Percentiles rank a stretch among this genome's conserved stretches.
These are phyloP conservation scores for Myiothlypis chrysogaster DNA, from an alignment of 2,797 vertebrate species.

Conservation along the genomic window DNA sequence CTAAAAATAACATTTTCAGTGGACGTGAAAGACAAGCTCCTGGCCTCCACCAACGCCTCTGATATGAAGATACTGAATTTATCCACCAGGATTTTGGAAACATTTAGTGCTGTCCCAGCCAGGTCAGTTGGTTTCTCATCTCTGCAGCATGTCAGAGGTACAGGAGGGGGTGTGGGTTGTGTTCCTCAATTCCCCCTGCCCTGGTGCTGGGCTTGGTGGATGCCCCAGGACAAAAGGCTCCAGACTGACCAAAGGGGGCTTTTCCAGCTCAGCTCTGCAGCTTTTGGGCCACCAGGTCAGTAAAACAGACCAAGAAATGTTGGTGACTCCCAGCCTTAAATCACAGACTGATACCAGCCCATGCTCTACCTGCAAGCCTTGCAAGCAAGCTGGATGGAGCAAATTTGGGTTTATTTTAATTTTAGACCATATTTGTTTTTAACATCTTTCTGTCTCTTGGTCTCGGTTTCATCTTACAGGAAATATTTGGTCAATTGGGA, in stretches of 20 bases:
- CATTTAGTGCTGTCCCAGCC: background rate
- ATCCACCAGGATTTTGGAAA: background rate
- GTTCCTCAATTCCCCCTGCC: background rate
- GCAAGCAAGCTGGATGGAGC: background rate
- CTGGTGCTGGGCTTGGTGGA: background rate
- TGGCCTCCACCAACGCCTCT: background rate
- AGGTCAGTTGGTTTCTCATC: fast-evolving
- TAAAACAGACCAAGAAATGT: fast-evolving
- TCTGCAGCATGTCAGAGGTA: background rate
- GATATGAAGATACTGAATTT: background rate
- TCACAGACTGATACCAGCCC: background rate
- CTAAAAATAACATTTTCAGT: background rate
- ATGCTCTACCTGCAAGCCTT: fast-evolving
- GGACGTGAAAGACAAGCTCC: background rate
- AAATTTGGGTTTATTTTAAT: background rate
- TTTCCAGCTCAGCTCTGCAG: background rate
- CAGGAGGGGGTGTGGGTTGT: fast-evolving
- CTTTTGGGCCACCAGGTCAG: background rate
- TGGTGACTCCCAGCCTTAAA: fast-evolving
- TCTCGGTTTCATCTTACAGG: background rate
- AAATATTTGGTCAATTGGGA: background rate
- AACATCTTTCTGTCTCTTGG: background rate
- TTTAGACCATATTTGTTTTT: background rate
- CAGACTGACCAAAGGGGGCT: background rate
- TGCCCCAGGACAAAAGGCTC: background rate